phyloP scores from a whole-genome alignment of 2,797 vertebrate species.

The Carduelis carduelis region DNA sequence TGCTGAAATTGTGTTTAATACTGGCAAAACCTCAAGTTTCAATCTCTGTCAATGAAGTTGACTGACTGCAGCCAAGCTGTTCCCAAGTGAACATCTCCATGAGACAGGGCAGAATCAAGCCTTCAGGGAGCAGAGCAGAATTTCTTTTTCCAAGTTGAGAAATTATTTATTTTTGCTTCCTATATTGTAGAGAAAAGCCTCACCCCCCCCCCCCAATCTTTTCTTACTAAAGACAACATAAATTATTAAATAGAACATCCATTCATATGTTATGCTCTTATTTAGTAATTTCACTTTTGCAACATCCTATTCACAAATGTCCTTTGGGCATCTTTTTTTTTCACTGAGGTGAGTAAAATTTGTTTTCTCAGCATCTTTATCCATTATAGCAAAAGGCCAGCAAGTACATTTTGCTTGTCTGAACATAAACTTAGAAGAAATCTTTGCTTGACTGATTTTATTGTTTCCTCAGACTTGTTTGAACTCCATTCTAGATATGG shows the following conservation, averaged over 20 bases:
- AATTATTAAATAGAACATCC: constrained; percentile 30
- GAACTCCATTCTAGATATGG: background rate
- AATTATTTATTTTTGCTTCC: constrained; percentile 4
- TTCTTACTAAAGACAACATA: background rate
- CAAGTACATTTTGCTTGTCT: background rate
- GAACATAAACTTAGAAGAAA: background rate
- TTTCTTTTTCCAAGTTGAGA: background rate
- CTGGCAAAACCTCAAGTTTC: background rate
- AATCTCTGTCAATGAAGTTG: background rate
- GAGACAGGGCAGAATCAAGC: background rate
- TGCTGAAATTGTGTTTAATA: background rate
- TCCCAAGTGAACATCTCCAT: background rate
- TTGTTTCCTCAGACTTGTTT: constrained; percentile 7
- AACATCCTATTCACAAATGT: background rate
- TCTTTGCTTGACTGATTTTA: constrained; percentile 19
- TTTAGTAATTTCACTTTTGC: constrained; percentile 12
- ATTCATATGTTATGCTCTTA: background rate
- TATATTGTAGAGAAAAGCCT: background rate
- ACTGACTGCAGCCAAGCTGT: background rate
- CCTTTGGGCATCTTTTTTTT: background rate
- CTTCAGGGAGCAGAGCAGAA: background rate
- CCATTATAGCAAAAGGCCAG: background rate
- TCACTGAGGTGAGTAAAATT: background rate
- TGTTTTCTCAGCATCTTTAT: background rate
- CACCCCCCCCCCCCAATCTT: background rate